These are phyloP conservation scores for Mactromeris polynyma DNA, from an alignment of 2,888 invertebrate genomes.

Conservation along the genomic window DNA sequence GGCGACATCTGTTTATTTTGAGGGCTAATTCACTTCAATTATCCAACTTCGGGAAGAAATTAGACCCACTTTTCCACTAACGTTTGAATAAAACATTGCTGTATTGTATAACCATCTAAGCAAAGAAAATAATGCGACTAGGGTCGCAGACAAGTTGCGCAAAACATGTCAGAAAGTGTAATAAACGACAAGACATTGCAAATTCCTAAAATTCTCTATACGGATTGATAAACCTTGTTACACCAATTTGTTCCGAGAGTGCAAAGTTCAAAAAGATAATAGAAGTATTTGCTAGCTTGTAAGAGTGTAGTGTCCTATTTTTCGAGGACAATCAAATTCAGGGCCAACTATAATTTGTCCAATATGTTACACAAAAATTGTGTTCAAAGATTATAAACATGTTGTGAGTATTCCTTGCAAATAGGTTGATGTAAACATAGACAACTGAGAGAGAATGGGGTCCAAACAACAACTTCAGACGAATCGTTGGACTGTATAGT, in stretches of 20 bases:
- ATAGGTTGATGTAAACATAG: neutral
- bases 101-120: neutral
- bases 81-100: neutral
- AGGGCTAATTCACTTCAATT: constrained; percentile 37
- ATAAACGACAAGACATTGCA: neutral
- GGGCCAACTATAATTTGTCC: neutral
- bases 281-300: neutral
- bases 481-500: no score
- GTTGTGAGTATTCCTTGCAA: neutral
- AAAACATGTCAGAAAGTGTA: neutral
- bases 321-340: neutral
- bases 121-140: neutral
- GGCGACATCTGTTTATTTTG: constrained; percentile 55
- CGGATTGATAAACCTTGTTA: neutral
- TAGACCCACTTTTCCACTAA: neutral
- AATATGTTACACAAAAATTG: neutral
- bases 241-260: neutral
- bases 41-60: constrained; percentile 19
- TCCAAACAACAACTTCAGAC: no score
- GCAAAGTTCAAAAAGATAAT: constrained; percentile 10
- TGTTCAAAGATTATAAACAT: no score
- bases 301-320: neutral
- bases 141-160: neutral
- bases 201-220: constrained; percentile 3
- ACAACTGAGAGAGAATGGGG: neutral